Base-by-base conservation (phyloP, 1,140 invertebrate species). In the Cardiocondyla obscurior region DNA sequence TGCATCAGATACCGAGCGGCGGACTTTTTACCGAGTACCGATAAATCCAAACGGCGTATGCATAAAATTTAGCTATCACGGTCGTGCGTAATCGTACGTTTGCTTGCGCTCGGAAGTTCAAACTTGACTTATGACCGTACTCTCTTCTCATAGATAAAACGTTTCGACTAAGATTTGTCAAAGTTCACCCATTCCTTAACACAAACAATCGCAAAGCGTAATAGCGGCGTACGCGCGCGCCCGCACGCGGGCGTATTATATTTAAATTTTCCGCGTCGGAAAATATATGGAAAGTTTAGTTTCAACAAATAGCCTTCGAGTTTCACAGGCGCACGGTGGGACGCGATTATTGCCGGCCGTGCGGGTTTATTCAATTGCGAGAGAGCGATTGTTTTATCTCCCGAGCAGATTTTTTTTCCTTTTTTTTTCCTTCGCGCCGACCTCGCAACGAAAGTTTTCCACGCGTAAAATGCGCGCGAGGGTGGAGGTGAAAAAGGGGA, bases 31-130 rank as follows among this genome's bases (percentile, higher is more conserved):
- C 42, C 60, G 14, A 6, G 8, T 16, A 58, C 22, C 28, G 51
- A 73, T 73, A 73, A 73, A 10, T 0, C n/a, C n/a, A 33, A 25
- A 12, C 4, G 16, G 36, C 36, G 60, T 53, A 33, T 67, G 16
- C 64, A 46, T 70, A 70, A 70, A 70, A 36, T 53, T 69, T 58
- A 73, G 25, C 53, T 58, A 30, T 58, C 70, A n/a, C 19, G 33
- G 3, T 58, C 16, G 25, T 62, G 16, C 36, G 33, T 39, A 73
- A 73, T 58, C 22, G 22, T 19, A n/a, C 30, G 36, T 42, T 73
- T 16, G 39, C 12, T 73, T 73, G 19, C n/a, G n/a, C 36, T 73
- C 69, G n/a, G 19, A 55, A 36, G 7, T 58, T 36, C 33, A 57
- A 73, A 12, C 8, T 22, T 51, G 28, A 70, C n/a, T 70, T 69